Conservation (phyloP, 2,888 invertebrate species). For the Thymelicus lineola region DNA sequence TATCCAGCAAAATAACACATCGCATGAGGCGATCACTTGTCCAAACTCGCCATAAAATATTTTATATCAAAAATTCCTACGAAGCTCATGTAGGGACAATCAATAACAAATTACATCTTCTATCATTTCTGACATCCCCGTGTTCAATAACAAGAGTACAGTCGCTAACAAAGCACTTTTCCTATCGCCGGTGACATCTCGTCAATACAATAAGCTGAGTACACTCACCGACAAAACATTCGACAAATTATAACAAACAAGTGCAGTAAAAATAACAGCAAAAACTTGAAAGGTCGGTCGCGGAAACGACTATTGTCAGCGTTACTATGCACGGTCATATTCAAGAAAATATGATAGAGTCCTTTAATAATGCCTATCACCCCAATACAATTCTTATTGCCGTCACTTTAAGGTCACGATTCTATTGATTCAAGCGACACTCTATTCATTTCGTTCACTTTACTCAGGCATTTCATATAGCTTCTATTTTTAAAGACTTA, state of each 20-base stretch:
- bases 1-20: no score
- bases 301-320: slow-evolving; percentile 59
- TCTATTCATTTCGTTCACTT: not conserved
- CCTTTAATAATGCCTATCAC: not conserved
- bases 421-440: not conserved
- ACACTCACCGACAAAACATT: slow-evolving; percentile 22
- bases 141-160: slow-evolving; percentile 1
- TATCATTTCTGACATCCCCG: slow-evolving; percentile 2
- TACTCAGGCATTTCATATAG: not conserved
- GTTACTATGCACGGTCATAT: slow-evolving; percentile 54
- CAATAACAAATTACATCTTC: slow-evolving; percentile 6
- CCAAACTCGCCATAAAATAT: no score
- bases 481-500: slow-evolving; percentile 3
- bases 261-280: slow-evolving; percentile 31
- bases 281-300: slow-evolving; percentile 42
- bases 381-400: not conserved
- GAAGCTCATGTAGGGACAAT: not conserved
- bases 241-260: slow-evolving; percentile 29
- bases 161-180: slow-evolving; percentile 11
- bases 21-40: no score
- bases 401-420: not conserved
- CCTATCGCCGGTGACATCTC: slow-evolving; percentile 11
- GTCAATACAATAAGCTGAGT: slow-evolving; percentile 10
- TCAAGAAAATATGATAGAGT: slow-evolving; percentile 61
- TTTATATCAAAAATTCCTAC: no score